Evolutionary conservation across 2,113 vertebrate genomes (phyloP), one percentile per base, ranked within the genome.

Genomic region (Halcyon senegalensis): DNA sequence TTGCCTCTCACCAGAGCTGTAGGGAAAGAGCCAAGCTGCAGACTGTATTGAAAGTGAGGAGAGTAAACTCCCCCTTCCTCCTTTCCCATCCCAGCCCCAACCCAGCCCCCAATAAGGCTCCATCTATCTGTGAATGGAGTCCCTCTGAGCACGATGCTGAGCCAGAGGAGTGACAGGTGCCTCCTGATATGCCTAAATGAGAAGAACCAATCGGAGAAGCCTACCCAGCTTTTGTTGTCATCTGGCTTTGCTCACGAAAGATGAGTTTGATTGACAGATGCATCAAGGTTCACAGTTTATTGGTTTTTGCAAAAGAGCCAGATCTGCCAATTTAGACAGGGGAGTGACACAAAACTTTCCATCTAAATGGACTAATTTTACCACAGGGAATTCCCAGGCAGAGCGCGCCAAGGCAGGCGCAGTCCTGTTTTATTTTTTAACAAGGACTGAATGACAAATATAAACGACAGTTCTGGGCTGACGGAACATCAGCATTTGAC

Each of bases 261-360:
- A 98, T 98, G 98, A 97, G 96, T 98, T 98, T 99, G 99, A 99
- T 97, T 99, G 99, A 98, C 99, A 98, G 98, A 98, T 98, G 98
- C 98, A 98, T 98, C 98, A 98, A 98, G 98, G 98, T 99, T 99
- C 98, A 99, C 98, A 99, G 97, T 99, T 99, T 99, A 99, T 98
- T 99, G 98, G 98, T 98, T 99, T 98, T 98, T 96, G 98, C 98
- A 98, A 98, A 98, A 98, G 98, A 99, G 98, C 97, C 98, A 98
- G 98, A 99, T 98, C 98, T 99, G 98, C 98, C 99, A 99, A 99
- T 99, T 99, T 99, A 98, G 98, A 99, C 98, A 98, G 98, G 97
- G 98, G 98, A 98, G 98, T 98, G 98, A 99, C 98, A 99, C 98
- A 99, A 98, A 99, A 99, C 98, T 99, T 99, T 99, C 98, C 98